These are phyloP conservation scores for Eleutherodactylus coqui DNA, from an alignment of 2,797 vertebrate species.

Conservation along the genomic window DNA sequence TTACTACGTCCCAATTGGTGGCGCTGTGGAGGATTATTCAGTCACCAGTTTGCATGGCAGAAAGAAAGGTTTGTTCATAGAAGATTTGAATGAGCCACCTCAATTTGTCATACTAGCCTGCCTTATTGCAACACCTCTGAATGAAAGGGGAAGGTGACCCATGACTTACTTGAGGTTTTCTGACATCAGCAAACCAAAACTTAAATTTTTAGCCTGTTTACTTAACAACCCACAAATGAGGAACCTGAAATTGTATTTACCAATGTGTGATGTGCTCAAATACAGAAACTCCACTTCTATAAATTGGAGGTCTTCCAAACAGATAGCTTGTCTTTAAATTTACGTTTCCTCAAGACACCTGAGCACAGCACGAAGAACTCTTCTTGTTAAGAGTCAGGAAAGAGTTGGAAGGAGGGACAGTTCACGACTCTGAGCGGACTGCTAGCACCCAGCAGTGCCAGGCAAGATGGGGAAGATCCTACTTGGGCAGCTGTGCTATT, in stretches of 20 bases:
- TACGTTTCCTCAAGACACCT: too few relatives aligned
- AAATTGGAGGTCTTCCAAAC: too few relatives aligned
- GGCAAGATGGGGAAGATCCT: conserved; percentile 22
- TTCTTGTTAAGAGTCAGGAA: background rate
- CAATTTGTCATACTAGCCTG: background rate
- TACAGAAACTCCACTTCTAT: background rate
- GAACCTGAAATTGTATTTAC: too few relatives aligned
- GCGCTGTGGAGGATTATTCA: too few relatives aligned
- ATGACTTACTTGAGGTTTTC: background rate
- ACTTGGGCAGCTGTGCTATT: conserved; percentile 54
- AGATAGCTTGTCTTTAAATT: too few relatives aligned
- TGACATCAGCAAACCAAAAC: conserved; percentile 18
- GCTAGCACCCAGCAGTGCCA: conserved; percentile 15
- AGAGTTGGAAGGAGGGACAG: background rate
- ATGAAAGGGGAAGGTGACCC: conserved; percentile 36
- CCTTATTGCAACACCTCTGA: background rate
- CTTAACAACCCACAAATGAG: conserved; percentile 2
- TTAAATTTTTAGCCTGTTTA: background rate
- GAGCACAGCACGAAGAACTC: too few relatives aligned
- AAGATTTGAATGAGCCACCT: background rate
- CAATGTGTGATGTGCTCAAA: background rate
- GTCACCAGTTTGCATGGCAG: too few relatives aligned
- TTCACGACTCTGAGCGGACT: background rate
- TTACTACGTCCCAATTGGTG: too few relatives aligned
- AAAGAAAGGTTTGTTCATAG: background rate